A percentile compares a stretch with the other conserved stretches of the same genome.
phyloP scores from a whole-genome alignment of 2,113 vertebrate species.

The Suncus etruscus region DNA sequence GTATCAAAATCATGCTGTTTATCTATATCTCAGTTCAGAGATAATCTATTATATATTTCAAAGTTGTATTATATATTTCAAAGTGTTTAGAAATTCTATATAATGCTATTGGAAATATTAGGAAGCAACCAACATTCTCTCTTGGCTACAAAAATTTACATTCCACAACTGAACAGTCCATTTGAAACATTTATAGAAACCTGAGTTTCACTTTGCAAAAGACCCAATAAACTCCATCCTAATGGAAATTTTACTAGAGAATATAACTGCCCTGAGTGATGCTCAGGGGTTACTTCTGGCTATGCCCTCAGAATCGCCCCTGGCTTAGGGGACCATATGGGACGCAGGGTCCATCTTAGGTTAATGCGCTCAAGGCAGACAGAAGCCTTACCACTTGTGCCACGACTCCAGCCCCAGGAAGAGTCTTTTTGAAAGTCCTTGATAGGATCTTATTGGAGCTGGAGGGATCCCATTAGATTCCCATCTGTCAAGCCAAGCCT shows the following conservation, averaged over 20 bases:
- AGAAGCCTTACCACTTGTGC: no score
- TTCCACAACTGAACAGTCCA: not conserved
- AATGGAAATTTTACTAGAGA: conserved; percentile 23
- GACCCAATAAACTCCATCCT: not conserved
- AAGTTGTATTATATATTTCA: conserved; percentile 26
- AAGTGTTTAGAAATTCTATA: not conserved
- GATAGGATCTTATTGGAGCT: not conserved
- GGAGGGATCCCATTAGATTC: not conserved
- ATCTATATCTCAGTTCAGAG: conserved; percentile 22
- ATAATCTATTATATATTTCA: conserved; percentile 14
- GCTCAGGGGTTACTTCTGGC: no score
- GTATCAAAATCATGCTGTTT: not conserved
- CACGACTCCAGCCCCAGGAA: not conserved
- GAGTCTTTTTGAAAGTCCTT: not conserved
- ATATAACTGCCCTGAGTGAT: not conserved
- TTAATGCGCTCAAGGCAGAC: no score
- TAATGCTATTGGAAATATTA: not conserved
- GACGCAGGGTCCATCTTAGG: no score
- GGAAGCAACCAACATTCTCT: conserved; percentile 23
- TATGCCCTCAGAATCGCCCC: no score
- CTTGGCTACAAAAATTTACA: not conserved
- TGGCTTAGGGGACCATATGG: no score
- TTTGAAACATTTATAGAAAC: conserved; percentile 46
- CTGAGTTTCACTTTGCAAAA: not conserved
- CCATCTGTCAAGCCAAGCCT: not conserved